These are phyloP conservation scores for Caenorhabditis sp. DNA, from an alignment of 2,888 invertebrate genomes.

Conservation along the genomic window DNA sequence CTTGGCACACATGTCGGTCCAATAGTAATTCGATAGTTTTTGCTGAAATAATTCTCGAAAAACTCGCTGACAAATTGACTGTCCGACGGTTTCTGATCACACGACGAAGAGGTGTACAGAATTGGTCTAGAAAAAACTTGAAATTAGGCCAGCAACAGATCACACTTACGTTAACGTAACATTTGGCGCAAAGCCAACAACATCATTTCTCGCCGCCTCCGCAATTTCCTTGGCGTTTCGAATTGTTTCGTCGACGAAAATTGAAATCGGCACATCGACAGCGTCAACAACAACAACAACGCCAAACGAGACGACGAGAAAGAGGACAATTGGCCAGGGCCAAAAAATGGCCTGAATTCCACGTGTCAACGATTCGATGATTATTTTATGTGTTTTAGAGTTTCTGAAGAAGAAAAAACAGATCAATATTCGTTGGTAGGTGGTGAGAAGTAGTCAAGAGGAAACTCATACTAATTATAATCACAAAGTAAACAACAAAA, in stretches of 20 bases:
- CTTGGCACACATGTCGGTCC: constrained; percentile 30
- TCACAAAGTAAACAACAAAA: background rate
- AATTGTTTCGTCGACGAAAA: constrained; percentile 25
- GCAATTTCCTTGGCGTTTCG: constrained; percentile 22
- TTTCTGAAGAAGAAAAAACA: background rate
- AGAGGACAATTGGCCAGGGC: background rate
- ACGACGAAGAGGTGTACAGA: constrained; percentile 5
- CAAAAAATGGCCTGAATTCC: background rate
- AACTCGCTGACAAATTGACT: constrained; percentile 16
- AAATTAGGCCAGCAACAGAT: background rate
- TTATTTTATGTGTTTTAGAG: too few species aligned
- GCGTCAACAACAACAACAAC: background rate
- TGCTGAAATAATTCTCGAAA: constrained; percentile 20
- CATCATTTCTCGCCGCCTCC: constrained; percentile 14
- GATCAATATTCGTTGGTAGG: background rate
- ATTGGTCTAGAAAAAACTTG: constrained; percentile 16
- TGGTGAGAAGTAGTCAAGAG: background rate
- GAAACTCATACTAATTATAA: background rate
- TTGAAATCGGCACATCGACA: constrained; percentile 13
- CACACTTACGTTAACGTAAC: constrained; percentile 21
- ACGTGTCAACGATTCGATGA: background rate
- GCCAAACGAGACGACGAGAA: background rate
- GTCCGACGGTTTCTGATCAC: constrained; percentile 15
- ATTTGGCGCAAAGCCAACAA: constrained; percentile 21
- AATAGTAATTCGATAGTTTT: constrained; percentile 25